Evolutionary conservation across 2,113 vertebrate species (phyloP).

Genomic region (Ceuthmochares aereus): DNA sequence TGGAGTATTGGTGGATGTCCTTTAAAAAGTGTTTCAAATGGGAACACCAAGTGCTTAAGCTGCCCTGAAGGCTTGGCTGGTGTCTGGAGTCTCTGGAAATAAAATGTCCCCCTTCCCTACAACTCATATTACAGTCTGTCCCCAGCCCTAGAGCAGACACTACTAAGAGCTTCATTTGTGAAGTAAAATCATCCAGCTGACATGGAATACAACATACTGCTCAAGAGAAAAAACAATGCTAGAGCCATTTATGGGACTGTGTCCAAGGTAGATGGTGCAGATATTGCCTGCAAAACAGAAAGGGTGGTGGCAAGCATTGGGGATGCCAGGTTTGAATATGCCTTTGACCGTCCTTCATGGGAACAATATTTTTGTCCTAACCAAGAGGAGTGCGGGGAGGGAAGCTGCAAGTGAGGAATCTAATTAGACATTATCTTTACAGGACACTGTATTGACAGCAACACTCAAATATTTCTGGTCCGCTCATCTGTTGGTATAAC

Average conservation of each 20-base stretch:
- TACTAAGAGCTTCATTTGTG: neutral
- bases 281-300: neutral
- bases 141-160: neutral
- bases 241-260: neutral
- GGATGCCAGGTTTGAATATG: neutral
- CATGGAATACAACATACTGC: rapidly evolving
- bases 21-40: neutral
- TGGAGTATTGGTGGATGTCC: neutral
- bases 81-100: neutral
- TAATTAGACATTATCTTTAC: slow-evolving; percentile 27
- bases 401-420: neutral
- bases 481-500: slow-evolving; percentile 26
- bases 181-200: neutral
- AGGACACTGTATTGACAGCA: slow-evolving; percentile 25
- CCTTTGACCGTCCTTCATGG: neutral
- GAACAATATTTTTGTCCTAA: neutral
- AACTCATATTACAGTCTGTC: neutral
- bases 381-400: neutral
- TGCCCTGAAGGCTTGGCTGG: neutral
- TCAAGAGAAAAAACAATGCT: neutral
- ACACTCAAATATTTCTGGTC: slow-evolving; percentile 5
- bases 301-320: neutral
- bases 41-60: neutral
- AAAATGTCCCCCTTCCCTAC: neutral
- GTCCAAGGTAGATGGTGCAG: neutral